Conservation (phyloP, 1,140 invertebrate genomes). For the Trichomalopsis sarcophagae region DNA sequence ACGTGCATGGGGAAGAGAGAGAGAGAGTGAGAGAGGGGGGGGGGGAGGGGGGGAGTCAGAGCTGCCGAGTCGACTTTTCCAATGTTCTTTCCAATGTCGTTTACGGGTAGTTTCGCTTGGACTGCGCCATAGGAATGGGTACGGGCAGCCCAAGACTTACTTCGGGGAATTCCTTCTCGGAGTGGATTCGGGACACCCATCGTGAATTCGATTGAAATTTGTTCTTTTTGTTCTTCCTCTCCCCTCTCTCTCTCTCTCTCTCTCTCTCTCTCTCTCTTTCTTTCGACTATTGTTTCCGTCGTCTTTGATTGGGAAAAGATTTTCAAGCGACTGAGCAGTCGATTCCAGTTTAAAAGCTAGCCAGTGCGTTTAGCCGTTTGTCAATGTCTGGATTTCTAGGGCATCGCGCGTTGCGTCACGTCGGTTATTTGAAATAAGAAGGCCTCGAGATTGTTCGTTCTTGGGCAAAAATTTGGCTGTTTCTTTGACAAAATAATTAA, state of each 20-base stretch:
- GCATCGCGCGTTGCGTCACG: background rate
- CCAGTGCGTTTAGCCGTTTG: background rate
- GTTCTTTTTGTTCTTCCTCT: background rate
- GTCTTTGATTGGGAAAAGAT: background rate
- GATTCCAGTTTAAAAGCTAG: background rate
- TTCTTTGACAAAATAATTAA: too few species aligned
- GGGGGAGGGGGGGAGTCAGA: background rate
- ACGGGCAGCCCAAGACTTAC: background rate
- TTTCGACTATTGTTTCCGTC: background rate
- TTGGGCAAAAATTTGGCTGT: too few species aligned
- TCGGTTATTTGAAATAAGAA: background rate
- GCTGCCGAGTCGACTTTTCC: background rate
- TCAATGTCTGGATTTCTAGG: background rate
- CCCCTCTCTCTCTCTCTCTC: background rate
- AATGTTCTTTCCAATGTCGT: conserved; percentile 3
- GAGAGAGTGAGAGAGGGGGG: background rate
- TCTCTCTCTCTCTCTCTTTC: background rate
- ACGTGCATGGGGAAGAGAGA: background rate
- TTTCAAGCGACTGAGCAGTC: background rate
- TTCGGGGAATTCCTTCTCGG: background rate
- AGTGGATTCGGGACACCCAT: background rate
- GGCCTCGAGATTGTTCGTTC: too few species aligned
- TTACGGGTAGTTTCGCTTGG: background rate
- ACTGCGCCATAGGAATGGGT: background rate
- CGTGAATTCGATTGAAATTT: conserved; percentile 4